Evolutionary conservation across 2,888 invertebrate genomes (phyloP), one percentile per base, ranked within the genome.

Genomic region (Atethmia centrago): DNA sequence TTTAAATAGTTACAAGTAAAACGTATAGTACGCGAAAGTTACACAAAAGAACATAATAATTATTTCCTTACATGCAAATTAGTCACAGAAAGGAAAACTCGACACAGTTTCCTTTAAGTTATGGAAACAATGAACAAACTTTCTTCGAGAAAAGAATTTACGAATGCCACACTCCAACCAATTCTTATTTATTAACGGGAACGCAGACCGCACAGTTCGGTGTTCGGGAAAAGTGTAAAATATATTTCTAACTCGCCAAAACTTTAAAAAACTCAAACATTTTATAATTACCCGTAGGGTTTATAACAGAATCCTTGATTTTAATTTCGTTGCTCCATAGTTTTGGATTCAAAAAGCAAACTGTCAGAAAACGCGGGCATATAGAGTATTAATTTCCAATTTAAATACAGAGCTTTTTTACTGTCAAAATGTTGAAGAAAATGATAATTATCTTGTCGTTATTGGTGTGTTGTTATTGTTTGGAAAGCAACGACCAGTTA

Each of bases 61-160:
- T 89, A 91, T 90, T 92, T 91, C 90, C 89, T 88, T 90, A 93
- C 90, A 90, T 90, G 88, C 88, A 85, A 91, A 94, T 95, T 95
- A 92, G 94, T 94, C 91, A 94, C 93, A 93, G 92, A 81, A 90
- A 89, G 90, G 91, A 93, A 93, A 94, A 93, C 91, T 85, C 89
- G 88, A 81, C 90, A 89, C 88, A 87, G 89, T 94, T 94, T 93
- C 92, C 92, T 93, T 93, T 91, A 89, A 93, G 86, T 86, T 83
- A 91, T 88, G 92, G 91, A 94, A 94, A 95, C 95, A 95, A 95
- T 92, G 90, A 86, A 71, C 72, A 70, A 90, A 93, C 95, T 95
- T 95, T 95, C 95, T 92, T 94, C 90, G 77, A 83, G 88, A 86
- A 90, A 91, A 88, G 89, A 93, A 93, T 94, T 92, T 92, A 93